Evolutionary conservation across 2,113 vertebrate species (phyloP).

Genomic region (Coptodon bakossiorum): DNA sequence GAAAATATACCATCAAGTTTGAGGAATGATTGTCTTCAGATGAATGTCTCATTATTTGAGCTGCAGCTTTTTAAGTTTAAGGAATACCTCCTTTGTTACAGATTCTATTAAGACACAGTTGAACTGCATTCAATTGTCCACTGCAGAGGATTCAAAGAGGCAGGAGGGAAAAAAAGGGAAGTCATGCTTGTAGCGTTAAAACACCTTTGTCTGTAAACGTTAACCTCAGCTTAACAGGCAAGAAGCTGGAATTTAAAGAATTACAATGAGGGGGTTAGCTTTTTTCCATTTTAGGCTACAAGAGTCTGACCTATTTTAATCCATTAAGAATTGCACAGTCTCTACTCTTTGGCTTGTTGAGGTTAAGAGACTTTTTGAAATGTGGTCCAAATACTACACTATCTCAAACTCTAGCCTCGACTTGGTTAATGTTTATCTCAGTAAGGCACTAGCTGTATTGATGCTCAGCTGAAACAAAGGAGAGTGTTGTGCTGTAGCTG

Average conservation of each 20-base stretch:
- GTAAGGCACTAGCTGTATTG: not conserved
- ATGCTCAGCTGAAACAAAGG: conserved; percentile 13
- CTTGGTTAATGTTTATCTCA: conserved; percentile 51
- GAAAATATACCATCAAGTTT: not conserved
- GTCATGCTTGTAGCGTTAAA: conserved; percentile 12
- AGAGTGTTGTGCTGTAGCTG: not conserved
- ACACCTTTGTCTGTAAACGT: conserved; percentile 49
- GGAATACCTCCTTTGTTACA: not conserved
- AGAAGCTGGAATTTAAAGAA: conserved; percentile 55
- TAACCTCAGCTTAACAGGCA: conserved; percentile 22
- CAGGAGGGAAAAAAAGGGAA: not conserved
- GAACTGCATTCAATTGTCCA: not conserved
- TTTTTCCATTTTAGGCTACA: conserved; percentile 16
- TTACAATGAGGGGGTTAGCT: conserved; percentile 23
- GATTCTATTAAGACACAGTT: not conserved
- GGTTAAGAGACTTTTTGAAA: not conserved
- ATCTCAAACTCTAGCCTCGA: conserved; percentile 15
- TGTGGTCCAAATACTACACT: conserved; percentile 30
- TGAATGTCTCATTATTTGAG: not conserved
- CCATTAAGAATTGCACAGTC: not conserved
- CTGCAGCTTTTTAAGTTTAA: not conserved
- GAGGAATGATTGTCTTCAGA: not conserved
- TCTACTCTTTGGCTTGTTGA: not conserved
- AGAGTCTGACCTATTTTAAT: not conserved
- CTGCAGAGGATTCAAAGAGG: not conserved